These are phyloP conservation scores for Auanema freiburgensis DNA, from an alignment of 2,888 invertebrate genomes.

Conservation along the genomic window DNA sequence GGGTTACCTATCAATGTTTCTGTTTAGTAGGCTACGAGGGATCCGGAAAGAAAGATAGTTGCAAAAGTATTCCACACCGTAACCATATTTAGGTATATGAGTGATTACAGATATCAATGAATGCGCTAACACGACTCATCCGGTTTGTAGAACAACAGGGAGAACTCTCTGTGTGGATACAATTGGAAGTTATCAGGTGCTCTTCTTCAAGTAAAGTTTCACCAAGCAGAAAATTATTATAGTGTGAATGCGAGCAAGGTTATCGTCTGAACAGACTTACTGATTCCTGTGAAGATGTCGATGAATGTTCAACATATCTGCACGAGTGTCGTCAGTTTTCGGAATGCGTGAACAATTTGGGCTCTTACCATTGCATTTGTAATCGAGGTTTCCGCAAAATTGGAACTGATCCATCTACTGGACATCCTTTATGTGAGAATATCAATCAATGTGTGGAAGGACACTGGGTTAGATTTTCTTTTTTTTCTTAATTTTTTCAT, in stretches of 20 bases:
- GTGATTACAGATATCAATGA: no score
- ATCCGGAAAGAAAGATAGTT: slow-evolving; percentile 1
- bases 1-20: slow-evolving; percentile 6
- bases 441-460: slow-evolving; percentile 13
- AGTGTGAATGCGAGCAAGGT: slow-evolving; percentile 10
- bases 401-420: neutral
- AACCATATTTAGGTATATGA: neutral
- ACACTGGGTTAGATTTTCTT: neutral
- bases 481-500: no score
- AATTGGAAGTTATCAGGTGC: slow-evolving; percentile 55
- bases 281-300: slow-evolving; percentile 25
- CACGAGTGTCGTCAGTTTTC: slow-evolving; percentile 6
- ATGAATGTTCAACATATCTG: slow-evolving; percentile 33
- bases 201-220: neutral
- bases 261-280: neutral
- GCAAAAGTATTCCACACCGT: slow-evolving; percentile 4
- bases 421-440: slow-evolving; percentile 2
- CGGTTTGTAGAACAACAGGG: slow-evolving; percentile 8
- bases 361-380: slow-evolving; percentile 9
- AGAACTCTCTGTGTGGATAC: slow-evolving; percentile 52
- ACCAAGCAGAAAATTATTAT: neutral
- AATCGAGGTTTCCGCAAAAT: slow-evolving; percentile 3
- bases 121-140: no score
- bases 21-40: slow-evolving; percentile 14
- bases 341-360: slow-evolving; percentile 12